Conservation (phyloP, 1,140 invertebrate genomes). For the Papilio polytes region DNA sequence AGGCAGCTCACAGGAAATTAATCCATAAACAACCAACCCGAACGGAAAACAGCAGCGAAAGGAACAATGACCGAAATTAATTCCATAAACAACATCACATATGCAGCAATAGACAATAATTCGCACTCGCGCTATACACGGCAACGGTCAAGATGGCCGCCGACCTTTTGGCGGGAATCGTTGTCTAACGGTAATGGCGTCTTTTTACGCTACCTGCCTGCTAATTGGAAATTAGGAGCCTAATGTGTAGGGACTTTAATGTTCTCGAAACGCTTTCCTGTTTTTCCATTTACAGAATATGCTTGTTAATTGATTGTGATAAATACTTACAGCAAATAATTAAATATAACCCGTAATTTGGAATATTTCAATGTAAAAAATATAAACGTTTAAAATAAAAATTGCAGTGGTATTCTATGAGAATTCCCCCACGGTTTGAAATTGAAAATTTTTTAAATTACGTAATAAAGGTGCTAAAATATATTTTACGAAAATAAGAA, state of each 20-base stretch:
- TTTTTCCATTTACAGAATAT: constrained; percentile 69
- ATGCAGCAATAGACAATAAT: constrained; percentile 80
- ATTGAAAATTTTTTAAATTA: neutral
- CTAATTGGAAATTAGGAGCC: constrained; percentile 79
- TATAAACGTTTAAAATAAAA: too few relatives aligned
- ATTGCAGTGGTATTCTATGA: neutral
- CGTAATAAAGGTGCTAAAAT: neutral
- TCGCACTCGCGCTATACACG: constrained; percentile 74
- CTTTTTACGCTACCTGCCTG: constrained; percentile 82
- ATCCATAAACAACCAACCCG: constrained; percentile 60
- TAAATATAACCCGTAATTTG: neutral
- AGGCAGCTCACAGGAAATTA: constrained; percentile 57
- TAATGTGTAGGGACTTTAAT: constrained; percentile 78
- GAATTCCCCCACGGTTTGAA: neutral
- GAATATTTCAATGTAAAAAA: too few relatives aligned
- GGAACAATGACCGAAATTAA: constrained; percentile 78
- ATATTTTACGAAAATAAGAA: constrained; percentile 28
- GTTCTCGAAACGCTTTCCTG: constrained; percentile 70
- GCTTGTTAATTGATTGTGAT: constrained; percentile 63
- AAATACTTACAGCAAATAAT: neutral
- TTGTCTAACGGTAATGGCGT: constrained; percentile 75
- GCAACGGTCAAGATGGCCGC: constrained; percentile 72
- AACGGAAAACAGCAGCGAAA: constrained; percentile 67
- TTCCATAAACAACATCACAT: constrained; percentile 82
- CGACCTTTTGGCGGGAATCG: constrained; percentile 75